These are phyloP conservation scores for Drosophila triauraria DNA, from an alignment of 1,140 invertebrate genomes.

Conservation along the genomic window DNA sequence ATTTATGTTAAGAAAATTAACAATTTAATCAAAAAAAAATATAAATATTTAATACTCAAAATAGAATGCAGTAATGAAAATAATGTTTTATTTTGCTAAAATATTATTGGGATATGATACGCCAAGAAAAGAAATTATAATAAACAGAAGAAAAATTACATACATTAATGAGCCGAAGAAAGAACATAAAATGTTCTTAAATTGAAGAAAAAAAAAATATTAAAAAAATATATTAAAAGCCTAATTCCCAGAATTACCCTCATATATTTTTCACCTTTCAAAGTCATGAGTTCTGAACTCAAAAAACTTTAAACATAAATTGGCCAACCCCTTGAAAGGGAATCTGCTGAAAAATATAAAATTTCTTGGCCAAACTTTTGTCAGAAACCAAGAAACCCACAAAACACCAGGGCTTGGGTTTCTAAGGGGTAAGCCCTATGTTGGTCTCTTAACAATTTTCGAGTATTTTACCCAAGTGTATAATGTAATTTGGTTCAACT, in stretches of 20 bases:
- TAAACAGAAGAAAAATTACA: no score
- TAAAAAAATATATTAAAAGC: background rate
- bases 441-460: constrained; percentile 56
- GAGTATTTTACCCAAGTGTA: constrained; percentile 55
- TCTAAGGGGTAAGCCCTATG: constrained; percentile 3
- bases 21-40: background rate
- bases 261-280: background rate
- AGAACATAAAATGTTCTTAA: no score
- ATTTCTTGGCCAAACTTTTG: constrained; percentile 39
- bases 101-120: no score
- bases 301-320: constrained; percentile 1
- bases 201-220: no score
- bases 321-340: constrained; percentile 10
- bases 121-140: no score
- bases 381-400: constrained; percentile 18
- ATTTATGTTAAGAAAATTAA: background rate
- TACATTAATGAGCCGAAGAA: no score
- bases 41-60: background rate
- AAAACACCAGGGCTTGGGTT: no score
- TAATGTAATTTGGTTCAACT: constrained; percentile 47
- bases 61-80: no score
- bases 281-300: background rate
- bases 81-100: no score
- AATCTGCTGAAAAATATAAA: constrained; percentile 22
- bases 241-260: background rate